Evolutionary conservation across 2,113 vertebrate species (phyloP).

Genomic region (Coryphaenoides rupestris): DNA sequence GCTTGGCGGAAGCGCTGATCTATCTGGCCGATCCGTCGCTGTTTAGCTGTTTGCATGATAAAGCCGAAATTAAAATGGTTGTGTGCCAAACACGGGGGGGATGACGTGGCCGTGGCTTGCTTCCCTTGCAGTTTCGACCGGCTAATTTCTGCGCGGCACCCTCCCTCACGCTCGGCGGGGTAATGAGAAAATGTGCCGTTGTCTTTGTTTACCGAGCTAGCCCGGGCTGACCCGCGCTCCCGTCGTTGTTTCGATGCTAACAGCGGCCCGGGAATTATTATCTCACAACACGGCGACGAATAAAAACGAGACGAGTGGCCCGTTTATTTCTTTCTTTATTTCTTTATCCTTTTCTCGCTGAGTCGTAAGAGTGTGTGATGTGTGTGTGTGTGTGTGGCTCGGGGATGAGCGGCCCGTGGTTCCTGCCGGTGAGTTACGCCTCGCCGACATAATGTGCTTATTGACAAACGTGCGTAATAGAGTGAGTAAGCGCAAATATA

Average conservation of each 20-base stretch:
- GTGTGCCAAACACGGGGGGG: conserved; percentile 56
- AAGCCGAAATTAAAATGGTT: conserved; percentile 70
- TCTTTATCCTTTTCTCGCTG: no score
- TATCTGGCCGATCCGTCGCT: conserved; percentile 57
- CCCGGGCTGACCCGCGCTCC: conserved; percentile 58
- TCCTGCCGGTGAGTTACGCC: no score
- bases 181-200: conserved; percentile 72
- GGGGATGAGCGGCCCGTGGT: no score
- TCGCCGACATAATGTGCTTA: no score
- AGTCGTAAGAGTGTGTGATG: no score
- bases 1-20: conserved; percentile 38
- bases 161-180: conserved; percentile 58
- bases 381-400: no score
- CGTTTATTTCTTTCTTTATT: background rate
- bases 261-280: conserved; percentile 54
- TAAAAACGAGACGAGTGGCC: conserved; percentile 39
- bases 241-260: conserved; percentile 70
- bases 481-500: no score
- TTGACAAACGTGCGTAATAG: no score
- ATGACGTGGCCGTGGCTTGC: conserved; percentile 68
- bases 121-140: conserved; percentile 68
- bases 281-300: conserved; percentile 57
- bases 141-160: conserved; percentile 64
- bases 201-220: conserved; percentile 68
- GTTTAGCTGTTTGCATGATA: conserved; percentile 52